Percentiles rank a stretch among this genome's conserved stretches.
Evolutionary conservation across 1,140 invertebrate genomes (phyloP).

Genomic region (Drosophila lini): DNA sequence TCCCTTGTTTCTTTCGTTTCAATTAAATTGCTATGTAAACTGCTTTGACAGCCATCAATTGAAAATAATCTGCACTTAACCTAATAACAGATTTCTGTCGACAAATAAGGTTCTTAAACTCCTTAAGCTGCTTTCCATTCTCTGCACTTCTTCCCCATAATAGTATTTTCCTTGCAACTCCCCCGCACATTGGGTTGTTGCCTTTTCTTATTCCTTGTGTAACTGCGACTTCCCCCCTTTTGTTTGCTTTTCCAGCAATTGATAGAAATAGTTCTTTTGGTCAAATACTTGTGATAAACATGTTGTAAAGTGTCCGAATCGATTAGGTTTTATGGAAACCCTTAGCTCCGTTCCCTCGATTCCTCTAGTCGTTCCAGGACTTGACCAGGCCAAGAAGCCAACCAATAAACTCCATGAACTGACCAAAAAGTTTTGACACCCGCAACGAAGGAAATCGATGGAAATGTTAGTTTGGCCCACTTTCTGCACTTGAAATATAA

Average conservation of each 20-base stretch:
- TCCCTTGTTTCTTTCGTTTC: background rate
- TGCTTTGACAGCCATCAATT: constrained; percentile 4
- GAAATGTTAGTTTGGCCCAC: constrained; percentile 38
- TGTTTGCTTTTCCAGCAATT: constrained; percentile 24
- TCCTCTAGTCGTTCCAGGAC: background rate
- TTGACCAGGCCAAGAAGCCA: constrained; percentile 27
- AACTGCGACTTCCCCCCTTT: background rate
- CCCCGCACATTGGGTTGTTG: background rate
- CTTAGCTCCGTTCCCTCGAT: background rate
- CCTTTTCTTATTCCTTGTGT: background rate
- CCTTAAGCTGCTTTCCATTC: constrained; percentile 7
- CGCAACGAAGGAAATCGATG: constrained; percentile 4
- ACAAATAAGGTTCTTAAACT: constrained; percentile 9
- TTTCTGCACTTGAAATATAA: constrained; percentile 34
- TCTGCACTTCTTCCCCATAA: background rate
- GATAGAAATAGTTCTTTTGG: constrained; percentile 35
- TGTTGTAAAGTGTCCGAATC: constrained; percentile 50
- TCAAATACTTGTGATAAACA: constrained; percentile 45
- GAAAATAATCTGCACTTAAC: constrained; percentile 3
- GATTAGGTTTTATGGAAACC: constrained; percentile 20
- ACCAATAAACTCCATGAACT: constrained; percentile 54
- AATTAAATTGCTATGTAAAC: constrained; percentile 1
- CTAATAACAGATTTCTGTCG: constrained; percentile 1
- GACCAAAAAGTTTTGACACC: constrained; percentile 60
- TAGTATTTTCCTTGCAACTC: background rate